phyloP scores from a whole-genome alignment of 1,140 invertebrate species.

The Cotesia glomerata region DNA sequence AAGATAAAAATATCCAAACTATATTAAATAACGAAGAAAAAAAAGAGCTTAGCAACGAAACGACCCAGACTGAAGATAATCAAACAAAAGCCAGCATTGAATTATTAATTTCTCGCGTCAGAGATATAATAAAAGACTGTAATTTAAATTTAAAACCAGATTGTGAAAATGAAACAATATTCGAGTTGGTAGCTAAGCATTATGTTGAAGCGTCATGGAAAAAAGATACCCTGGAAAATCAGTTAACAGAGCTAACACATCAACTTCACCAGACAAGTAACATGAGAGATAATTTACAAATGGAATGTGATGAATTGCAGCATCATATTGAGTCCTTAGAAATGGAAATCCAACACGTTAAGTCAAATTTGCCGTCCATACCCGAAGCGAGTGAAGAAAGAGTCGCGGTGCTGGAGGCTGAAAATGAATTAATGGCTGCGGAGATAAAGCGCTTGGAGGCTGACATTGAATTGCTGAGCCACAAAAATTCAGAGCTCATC shows the following conservation, averaged over 20 bases:
- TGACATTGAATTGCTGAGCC: slow-evolving; percentile 65
- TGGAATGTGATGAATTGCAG: slow-evolving; percentile 56
- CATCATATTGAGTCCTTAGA: slow-evolving; percentile 52
- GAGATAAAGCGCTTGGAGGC: slow-evolving; percentile 57
- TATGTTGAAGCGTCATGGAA: slow-evolving; percentile 56
- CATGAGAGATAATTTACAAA: slow-evolving; percentile 49
- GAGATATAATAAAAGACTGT: slow-evolving; percentile 49
- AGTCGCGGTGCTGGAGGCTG: slow-evolving; percentile 53
- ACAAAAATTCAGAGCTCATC: slow-evolving; percentile 60
- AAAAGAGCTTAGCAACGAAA: slow-evolving; percentile 32
- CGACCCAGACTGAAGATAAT: not conserved
- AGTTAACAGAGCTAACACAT: slow-evolving; percentile 49
- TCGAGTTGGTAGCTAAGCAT: slow-evolving; percentile 49
- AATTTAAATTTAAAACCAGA: slow-evolving; percentile 43
- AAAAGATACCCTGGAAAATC: slow-evolving; percentile 55
- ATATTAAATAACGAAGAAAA: slow-evolving; percentile 9
- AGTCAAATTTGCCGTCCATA: slow-evolving; percentile 55
- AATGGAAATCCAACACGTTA: slow-evolving; percentile 49
- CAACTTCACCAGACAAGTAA: slow-evolving; percentile 52
- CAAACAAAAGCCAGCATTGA: slow-evolving; percentile 17
- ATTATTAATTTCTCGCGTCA: slow-evolving; percentile 42
- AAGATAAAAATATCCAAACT: slow-evolving; percentile 31
- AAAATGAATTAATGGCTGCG: slow-evolving; percentile 51
- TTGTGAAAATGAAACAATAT: slow-evolving; percentile 40
- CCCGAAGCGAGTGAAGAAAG: slow-evolving; percentile 58